Percentiles rank a stretch among this genome's conserved stretches.
phyloP scores from a whole-genome alignment of 2,113 vertebrate genomes.

The Strigops habroptila region DNA sequence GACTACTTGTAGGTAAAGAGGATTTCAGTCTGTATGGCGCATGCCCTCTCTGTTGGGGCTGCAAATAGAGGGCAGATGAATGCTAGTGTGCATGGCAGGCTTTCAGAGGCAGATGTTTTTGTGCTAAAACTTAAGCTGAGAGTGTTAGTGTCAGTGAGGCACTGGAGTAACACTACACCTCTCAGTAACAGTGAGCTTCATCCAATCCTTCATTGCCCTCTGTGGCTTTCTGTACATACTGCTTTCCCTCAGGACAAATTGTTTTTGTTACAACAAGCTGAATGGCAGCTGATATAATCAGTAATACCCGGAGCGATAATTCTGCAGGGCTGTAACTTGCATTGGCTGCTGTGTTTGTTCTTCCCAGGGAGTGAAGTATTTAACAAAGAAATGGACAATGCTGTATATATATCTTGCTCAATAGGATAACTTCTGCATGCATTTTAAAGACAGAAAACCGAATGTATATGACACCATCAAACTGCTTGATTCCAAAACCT shows the following conservation, averaged over 20 bases:
- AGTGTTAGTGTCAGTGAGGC: neutral
- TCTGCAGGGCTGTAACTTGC: neutral
- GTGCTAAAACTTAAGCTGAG: neutral
- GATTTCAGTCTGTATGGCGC: neutral
- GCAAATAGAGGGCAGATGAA: neutral
- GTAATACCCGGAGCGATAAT: neutral
- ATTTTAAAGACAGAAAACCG: slow-evolving; percentile 11
- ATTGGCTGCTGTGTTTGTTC: slow-evolving; percentile 57
- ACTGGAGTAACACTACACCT: neutral
- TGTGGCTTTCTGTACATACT: neutral
- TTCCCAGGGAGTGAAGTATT: slow-evolving; percentile 59
- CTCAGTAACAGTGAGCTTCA: neutral
- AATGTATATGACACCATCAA: neutral
- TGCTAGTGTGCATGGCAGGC: neutral
- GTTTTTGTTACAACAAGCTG: neutral
- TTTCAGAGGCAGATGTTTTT: neutral
- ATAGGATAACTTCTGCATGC: slow-evolving; percentile 14
- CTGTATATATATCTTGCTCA: slow-evolving; percentile 47
- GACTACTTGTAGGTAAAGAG: neutral
- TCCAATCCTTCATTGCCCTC: neutral
- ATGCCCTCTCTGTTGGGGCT: neutral
- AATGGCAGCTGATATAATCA: slow-evolving; percentile 39
- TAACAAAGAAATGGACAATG: slow-evolving; percentile 21
- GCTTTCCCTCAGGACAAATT: neutral
- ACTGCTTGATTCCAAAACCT: slow-evolving; percentile 6